A percentile compares a stretch with the other conserved stretches of the same genome.
Conservation (phyloP, 2,888 invertebrate species). For the Anodontia alba region DNA sequence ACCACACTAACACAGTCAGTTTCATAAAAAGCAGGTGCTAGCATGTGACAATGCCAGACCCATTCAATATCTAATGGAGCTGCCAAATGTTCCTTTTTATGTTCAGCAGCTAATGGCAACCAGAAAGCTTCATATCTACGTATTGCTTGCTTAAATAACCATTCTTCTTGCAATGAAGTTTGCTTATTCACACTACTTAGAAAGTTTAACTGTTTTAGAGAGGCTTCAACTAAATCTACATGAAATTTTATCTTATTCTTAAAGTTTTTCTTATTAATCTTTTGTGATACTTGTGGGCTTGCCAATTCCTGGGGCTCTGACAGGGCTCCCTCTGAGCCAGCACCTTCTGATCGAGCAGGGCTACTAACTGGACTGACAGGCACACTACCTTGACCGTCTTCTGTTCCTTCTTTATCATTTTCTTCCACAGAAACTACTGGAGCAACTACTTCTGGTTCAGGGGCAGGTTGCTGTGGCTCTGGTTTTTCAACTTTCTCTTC, state of each 20-base stretch:
- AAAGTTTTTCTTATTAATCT: conserved; percentile 63
- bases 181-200: conserved; percentile 74
- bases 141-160: conserved; percentile 84
- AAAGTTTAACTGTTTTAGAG: conserved; percentile 74
- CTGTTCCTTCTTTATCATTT: not conserved
- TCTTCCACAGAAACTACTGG: not conserved
- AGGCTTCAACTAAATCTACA: conserved; percentile 61
- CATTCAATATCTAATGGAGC: conserved; percentile 86
- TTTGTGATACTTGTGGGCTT: conserved; percentile 59
- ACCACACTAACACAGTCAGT: conserved; percentile 78
- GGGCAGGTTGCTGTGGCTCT: conserved; percentile 1
- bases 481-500: not conserved
- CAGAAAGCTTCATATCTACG: conserved; percentile 85
- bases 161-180: conserved; percentile 77
- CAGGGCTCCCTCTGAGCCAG: conserved; percentile 32
- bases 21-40: conserved; percentile 81
- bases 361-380: conserved; percentile 21
- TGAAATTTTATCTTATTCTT: conserved; percentile 65
- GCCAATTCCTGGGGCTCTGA: conserved; percentile 29
- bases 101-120: conserved; percentile 85
- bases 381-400: not conserved
- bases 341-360: conserved; percentile 39
- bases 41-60: conserved; percentile 86
- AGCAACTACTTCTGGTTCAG: conserved; percentile 14
- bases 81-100: conserved; percentile 80